Evolutionary conservation across 2,888 invertebrate species (phyloP), one percentile per base, ranked within the genome.

Genomic region (Eupithecia subumbrata): DNA sequence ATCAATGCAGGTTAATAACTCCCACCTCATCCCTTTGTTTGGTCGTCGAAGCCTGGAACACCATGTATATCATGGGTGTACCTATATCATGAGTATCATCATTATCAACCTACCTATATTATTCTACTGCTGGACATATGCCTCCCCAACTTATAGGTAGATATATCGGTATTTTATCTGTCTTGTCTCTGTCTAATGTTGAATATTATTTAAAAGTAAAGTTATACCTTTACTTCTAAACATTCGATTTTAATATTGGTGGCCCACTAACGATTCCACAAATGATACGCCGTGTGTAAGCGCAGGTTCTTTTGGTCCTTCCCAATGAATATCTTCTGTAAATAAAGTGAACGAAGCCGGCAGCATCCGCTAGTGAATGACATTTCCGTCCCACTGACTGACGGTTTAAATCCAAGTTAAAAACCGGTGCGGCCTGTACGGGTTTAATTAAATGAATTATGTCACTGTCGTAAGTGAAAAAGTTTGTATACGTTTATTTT

Each of bases 381-480:
- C 67, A 40, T 40, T 67, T 67, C 67, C 67, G 67, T 52, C n/a
- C 52, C n/a, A 40, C 66, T 18, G 18, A 22, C 37, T 40, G 40
- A 67, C 67, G 40, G 18, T 9, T n/a, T 52, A 52, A 66, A 66
- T 37, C 30, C 34, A 11, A 18, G 67, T 67, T 37, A n/a, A 30
- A 66, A 66, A 25, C 37, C 66, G n/a, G 5, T 40, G 7, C 12
- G 4, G 5, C 12, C 0, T 12, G 40, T 22, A 22, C n/a, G 22
- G 40, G 37, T 40, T 40, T 40, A 67, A 40, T 67, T 67, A 66
- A 66, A 66, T 34, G 34, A 12, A 43, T 22, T 67, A 67, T 34
- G 66, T 66, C 66, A 66, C 66, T 37, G 66, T 37, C n/a, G 40
- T n/a, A 37, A 40, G 67, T n/a, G n/a, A 67, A 40, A 67, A 12